phyloP scores from a whole-genome alignment of 2,113 vertebrate genomes.

The Synodontis membranacea region DNA sequence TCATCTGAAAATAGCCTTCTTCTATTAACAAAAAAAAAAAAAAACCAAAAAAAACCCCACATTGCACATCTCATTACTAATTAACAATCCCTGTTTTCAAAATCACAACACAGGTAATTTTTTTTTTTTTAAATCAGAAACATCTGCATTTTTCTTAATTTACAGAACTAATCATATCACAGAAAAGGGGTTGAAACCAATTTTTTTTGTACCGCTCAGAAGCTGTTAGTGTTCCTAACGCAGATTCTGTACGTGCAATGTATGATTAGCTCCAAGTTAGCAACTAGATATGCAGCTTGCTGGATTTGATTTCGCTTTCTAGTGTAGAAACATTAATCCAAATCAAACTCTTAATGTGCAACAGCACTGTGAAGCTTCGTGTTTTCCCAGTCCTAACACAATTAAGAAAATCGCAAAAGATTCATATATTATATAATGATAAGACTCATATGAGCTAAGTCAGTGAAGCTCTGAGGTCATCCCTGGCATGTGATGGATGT shows the following conservation, averaged over 20 bases:
- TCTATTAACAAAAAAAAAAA: slow-evolving; percentile 50
- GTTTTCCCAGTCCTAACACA: not conserved
- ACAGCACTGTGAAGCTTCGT: not conserved
- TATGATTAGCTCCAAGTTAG: not conserved
- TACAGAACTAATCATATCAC: not conserved
- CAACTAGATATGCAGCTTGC: not conserved
- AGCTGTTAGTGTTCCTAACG: not conserved
- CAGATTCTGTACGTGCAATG: not conserved
- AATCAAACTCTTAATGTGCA: not conserved
- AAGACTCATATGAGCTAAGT: not conserved
- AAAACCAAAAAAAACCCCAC: too few species aligned
- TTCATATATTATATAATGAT: not conserved
- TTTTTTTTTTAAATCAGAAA: not conserved
- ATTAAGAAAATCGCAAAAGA: not conserved
- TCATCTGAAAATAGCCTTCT: slow-evolving; percentile 35
- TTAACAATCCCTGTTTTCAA: slow-evolving; percentile 12
- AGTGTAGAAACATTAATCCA: not conserved
- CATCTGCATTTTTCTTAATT: not conserved
- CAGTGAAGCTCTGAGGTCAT: not conserved
- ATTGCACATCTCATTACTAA: slow-evolving; percentile 36
- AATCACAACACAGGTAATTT: slow-evolving; percentile 12
- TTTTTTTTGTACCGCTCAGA: not conserved
- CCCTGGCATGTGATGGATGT: slow-evolving; percentile 28
- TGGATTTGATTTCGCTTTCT: not conserved
- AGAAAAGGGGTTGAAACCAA: not conserved